These are phyloP conservation scores for Sapayoa aenigma DNA, from an alignment of 2,113 vertebrate genomes.

Conservation along the genomic window DNA sequence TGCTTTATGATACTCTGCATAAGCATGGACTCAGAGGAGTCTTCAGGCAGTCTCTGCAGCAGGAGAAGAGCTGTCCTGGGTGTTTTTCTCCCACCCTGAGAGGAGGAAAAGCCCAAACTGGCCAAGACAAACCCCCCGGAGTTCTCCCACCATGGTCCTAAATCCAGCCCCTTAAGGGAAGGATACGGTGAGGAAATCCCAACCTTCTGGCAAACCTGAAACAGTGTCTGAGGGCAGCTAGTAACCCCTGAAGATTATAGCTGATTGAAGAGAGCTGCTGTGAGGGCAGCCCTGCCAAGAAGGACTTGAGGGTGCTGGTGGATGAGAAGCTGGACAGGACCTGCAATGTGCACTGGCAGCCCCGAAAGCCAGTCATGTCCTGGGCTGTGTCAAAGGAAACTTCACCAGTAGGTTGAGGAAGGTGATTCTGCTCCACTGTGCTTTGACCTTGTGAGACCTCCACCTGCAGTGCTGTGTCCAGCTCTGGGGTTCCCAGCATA, in stretches of 20 bases:
- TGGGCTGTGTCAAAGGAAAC: neutral
- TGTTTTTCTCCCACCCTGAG: neutral
- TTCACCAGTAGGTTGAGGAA: neutral
- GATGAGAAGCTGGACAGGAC: neutral
- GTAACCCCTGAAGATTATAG: neutral
- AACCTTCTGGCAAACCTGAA: neutral
- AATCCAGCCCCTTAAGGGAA: fast-evolving
- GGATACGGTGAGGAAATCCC: fast-evolving
- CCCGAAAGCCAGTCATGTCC: neutral
- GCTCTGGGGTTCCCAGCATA: neutral
- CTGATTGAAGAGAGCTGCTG: neutral
- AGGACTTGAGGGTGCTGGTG: neutral
- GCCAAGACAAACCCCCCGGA: neutral
- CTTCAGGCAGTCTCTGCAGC: neutral
- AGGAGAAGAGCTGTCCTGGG: neutral
- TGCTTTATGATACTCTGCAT: neutral
- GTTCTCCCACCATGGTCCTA: neutral
- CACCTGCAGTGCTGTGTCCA: neutral
- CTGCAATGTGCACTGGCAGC: neutral
- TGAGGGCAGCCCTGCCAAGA: neutral
- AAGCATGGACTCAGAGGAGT: neutral
- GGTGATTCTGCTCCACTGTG: neutral
- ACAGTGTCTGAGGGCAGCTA: neutral
- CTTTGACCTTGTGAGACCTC: neutral
- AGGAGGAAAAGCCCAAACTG: neutral